phyloP scores from a whole-genome alignment of 2,888 invertebrate species.

The Morinoia aosen region DNA sequence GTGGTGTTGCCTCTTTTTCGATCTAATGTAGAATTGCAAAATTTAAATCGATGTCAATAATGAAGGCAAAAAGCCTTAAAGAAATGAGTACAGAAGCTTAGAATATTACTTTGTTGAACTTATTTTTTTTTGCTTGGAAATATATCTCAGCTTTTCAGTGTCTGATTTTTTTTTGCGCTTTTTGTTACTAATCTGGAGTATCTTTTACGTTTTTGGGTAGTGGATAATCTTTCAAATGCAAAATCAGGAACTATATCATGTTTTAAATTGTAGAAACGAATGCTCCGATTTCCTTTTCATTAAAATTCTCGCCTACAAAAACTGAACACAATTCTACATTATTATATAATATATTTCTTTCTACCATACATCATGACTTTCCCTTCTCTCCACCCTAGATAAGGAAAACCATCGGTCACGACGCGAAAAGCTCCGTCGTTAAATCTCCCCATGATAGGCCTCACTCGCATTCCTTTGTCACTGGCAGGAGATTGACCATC shows the following conservation, averaged over 20 bases:
- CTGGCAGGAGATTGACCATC: constrained; percentile 27
- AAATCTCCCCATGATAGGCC: constrained; percentile 1
- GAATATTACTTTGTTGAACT: no score
- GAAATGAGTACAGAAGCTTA: no score
- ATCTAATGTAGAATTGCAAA: no score
- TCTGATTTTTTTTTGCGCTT: neutral
- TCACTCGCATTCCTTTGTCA: constrained; percentile 32
- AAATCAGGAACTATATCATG: neutral
- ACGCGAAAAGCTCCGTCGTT: neutral
- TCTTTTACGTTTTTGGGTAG: neutral
- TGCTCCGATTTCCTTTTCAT: neutral
- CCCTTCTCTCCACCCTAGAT: neutral
- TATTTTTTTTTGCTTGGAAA: no score
- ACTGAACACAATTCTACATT: no score
- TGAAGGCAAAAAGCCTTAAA: no score
- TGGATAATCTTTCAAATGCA: neutral
- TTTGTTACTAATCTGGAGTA: neutral
- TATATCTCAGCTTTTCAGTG: no score
- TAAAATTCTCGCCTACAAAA: no score
- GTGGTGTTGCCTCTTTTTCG: no score
- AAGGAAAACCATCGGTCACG: neutral
- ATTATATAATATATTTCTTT: neutral
- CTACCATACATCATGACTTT: neutral
- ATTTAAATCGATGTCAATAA: no score
- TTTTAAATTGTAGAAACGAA: neutral